Base-by-base conservation (phyloP, 2,113 vertebrate genomes). In the Malurus cyaneus region DNA sequence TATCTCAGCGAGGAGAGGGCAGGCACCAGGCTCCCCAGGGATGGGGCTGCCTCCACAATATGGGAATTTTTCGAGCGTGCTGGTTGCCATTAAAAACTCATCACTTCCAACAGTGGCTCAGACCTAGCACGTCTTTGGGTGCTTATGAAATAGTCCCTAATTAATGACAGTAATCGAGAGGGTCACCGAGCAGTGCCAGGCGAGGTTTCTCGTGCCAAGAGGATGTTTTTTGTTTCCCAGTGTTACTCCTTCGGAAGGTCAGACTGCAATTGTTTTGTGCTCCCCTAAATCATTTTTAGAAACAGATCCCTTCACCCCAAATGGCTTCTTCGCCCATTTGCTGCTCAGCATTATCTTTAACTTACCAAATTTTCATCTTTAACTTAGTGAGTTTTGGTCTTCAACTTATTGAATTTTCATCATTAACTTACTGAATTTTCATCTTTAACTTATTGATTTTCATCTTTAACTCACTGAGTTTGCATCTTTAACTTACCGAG, bases 71-170 rank as follows among this genome's bases (percentile, higher is more conserved):
- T 95, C 76, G 14, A 19, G 67, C 3, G 0, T 32, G 72, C 79
- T 86, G 71, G 32, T 74, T 95, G 93, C 80, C 90, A 57, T 95
- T 79, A 94, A 97, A 96, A 97, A 95, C 50, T 95, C 96, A 86
- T 92, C 92, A 79, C 92, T 96, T 81, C 84, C 47, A 16, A 88
- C 89, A 82, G 79, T 92, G 96, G 95, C 95, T 94, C n/a, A 70
- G 78, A 78, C 59, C 47, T 54, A 67, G 93, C 36, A 42, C 78
- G 76, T 17, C 59, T 82, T 92, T 57, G 69, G 70, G 84, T 61
- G 64, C 88, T 85, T 73, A 94, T 88, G 88, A 96, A 96, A 82
- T 1, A 80, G 50, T 5, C n/a, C 65, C 88, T 76, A 52, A 80
- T 52, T 79, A 61, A 80, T 46, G 83, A 19, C 5, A 8, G 78